These are phyloP conservation scores for Delichon dasypus DNA, from an alignment of 2,797 vertebrate species.

Conservation along the genomic window DNA sequence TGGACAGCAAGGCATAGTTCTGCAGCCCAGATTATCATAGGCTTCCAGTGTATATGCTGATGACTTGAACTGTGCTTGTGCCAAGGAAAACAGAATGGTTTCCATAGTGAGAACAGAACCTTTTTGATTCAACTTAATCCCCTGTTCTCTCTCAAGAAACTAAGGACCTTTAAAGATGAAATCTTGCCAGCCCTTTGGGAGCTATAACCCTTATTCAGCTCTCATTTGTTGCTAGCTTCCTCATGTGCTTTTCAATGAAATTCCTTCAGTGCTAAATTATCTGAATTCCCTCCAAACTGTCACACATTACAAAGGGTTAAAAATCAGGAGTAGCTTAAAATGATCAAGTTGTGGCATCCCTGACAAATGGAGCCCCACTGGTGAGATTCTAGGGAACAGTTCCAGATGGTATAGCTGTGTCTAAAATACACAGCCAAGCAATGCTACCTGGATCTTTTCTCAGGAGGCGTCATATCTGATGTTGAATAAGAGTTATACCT, in stretches of 20 bases:
- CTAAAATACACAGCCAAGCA: not conserved
- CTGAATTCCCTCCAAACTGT: not conserved
- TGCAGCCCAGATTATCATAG: not conserved
- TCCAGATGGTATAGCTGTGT: not conserved
- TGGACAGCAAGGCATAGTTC: not conserved
- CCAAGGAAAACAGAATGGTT: conserved; percentile 5
- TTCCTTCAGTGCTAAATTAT: not conserved
- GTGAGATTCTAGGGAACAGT: not conserved
- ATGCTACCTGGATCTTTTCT: not conserved
- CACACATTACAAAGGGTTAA: not conserved
- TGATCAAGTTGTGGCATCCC: not conserved
- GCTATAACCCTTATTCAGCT: not conserved
- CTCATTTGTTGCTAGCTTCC: not conserved
- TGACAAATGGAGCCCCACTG: conserved; percentile 1
- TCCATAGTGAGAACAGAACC: conserved; percentile 13
- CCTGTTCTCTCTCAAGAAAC: not conserved
- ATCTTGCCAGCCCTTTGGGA: not conserved
- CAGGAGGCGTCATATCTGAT: not conserved
- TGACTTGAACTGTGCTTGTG: not conserved
- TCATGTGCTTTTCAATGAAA: not conserved
- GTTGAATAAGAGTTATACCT: not conserved
- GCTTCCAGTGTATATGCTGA: not conserved
- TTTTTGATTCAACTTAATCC: not conserved
- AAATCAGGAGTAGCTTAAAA: conserved; percentile 21
- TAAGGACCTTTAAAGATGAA: conserved; percentile 19